phyloP scores from a whole-genome alignment of 2,113 vertebrate genomes.

The Pachypanchax playfairii region DNA sequence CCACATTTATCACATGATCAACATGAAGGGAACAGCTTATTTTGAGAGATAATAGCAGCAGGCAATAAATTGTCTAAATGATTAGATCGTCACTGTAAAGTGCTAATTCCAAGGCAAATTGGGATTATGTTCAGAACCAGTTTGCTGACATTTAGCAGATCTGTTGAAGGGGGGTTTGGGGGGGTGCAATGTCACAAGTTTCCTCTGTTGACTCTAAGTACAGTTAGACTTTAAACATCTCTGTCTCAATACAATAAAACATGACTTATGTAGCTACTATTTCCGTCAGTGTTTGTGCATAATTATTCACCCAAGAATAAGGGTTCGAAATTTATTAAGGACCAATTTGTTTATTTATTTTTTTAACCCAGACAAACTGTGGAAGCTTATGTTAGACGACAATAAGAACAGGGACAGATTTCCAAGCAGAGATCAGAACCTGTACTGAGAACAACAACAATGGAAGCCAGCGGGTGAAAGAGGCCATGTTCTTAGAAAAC shows the following conservation, averaged over 20 bases:
- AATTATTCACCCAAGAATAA: constrained; percentile 58
- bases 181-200: constrained; percentile 73
- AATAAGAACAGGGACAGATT: background rate
- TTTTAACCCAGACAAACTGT: constrained; percentile 28
- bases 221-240: constrained; percentile 72
- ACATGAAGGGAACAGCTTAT: constrained; percentile 71
- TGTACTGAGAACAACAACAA: constrained; percentile 11
- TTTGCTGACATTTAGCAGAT: constrained; percentile 86
- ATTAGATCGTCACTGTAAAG: constrained; percentile 76
- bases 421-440: background rate
- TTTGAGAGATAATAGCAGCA: constrained; percentile 71
- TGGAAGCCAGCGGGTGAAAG: constrained; percentile 39
- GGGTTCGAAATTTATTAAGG: constrained; percentile 59
- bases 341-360: constrained; percentile 22
- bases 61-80: constrained; percentile 81
- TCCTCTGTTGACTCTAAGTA: constrained; percentile 78
- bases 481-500: constrained; percentile 29
- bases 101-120: constrained; percentile 83
- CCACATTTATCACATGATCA: constrained; percentile 67
- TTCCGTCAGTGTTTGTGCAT: constrained; percentile 62
- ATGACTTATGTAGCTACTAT: constrained; percentile 60
- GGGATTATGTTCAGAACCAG: constrained; percentile 79
- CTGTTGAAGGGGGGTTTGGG: constrained; percentile 71
- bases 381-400: constrained; percentile 26
- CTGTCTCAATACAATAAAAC: constrained; percentile 70